Conservation (phyloP, 2,797 vertebrate species). For the Platalea minor region DNA sequence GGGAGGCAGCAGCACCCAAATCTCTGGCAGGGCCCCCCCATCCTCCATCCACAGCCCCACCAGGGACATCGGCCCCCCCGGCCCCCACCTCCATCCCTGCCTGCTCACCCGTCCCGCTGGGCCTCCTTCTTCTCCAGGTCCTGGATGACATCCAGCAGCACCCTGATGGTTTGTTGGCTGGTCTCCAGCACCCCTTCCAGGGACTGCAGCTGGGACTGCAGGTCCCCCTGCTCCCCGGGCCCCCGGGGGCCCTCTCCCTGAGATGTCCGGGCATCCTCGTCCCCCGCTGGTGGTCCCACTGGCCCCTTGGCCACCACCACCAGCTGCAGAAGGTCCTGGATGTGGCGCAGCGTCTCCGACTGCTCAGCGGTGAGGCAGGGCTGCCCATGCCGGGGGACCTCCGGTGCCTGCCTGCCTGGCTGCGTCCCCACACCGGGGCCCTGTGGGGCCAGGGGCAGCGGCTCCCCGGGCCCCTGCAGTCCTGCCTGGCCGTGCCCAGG, state of each 20-base stretch:
- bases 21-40: background rate
- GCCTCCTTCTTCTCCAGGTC: conserved; percentile 91
- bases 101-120: conserved; percentile 84
- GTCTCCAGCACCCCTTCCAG: conserved; percentile 88
- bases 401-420: background rate
- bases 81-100: accelerated
- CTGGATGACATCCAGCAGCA: conserved; percentile 89
- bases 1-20: background rate
- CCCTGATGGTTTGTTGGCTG: conserved; percentile 88
- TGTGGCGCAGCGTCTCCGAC: conserved; percentile 76
- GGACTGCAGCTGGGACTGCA: conserved; percentile 85
- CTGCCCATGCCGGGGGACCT: background rate
- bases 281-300: conserved; percentile 72
- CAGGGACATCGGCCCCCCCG: accelerated
- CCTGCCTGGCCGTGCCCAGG: background rate
- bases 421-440: background rate
- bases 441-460: background rate
- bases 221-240: conserved; percentile 74
- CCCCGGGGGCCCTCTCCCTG: conserved; percentile 21
- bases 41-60: background rate
- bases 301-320: conserved; percentile 80
- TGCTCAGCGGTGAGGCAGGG: conserved; percentile 69
- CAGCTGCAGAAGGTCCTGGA: conserved; percentile 83
- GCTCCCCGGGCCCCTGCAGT: background rate
- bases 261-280: conserved; percentile 68